Evolutionary conservation across 2,113 vertebrate genomes (phyloP).

Genomic region (Notothenia coriiceps): DNA sequence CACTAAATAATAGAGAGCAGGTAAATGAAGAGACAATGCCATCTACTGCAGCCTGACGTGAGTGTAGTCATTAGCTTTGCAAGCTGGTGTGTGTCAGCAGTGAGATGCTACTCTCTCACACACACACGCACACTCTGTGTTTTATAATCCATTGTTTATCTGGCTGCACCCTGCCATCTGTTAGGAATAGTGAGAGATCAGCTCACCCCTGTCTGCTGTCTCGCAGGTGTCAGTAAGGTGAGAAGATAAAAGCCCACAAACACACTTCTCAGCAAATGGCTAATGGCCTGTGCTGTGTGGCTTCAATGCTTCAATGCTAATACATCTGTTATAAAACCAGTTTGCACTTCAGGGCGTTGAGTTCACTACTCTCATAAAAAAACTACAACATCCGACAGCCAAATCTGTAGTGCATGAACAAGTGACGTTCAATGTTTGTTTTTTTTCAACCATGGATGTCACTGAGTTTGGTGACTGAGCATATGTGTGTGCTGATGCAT

Average conservation of each 20-base stretch:
- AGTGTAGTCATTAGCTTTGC: neutral
- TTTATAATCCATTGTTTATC: constrained; percentile 70
- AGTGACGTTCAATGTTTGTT: neutral
- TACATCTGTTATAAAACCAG: neutral
- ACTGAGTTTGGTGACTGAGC: neutral
- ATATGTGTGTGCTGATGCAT: neutral
- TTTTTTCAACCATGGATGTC: constrained; percentile 25
- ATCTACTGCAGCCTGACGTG: constrained; percentile 5
- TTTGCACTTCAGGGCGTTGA: neutral
- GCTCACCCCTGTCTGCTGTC: constrained; percentile 49
- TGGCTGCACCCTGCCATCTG: constrained; percentile 74
- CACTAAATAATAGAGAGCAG: constrained; percentile 8
- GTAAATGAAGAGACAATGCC: constrained; percentile 23
- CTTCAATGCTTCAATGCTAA: neutral
- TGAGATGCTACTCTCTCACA: constrained; percentile 13
- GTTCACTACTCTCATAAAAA: neutral
- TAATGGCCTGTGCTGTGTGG: constrained; percentile 3
- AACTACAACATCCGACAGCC: constrained; percentile 37
- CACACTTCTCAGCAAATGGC: constrained; percentile 12
- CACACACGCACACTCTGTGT: constrained; percentile 8
- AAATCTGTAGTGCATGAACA: neutral
- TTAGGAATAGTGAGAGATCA: constrained; percentile 55
- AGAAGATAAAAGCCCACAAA: constrained; percentile 33
- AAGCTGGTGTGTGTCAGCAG: constrained; percentile 35
- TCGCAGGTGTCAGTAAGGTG: constrained; percentile 61